These are phyloP conservation scores for Oreohelix idahoensis DNA, from an alignment of 1,140 invertebrate species.

Conservation along the genomic window DNA sequence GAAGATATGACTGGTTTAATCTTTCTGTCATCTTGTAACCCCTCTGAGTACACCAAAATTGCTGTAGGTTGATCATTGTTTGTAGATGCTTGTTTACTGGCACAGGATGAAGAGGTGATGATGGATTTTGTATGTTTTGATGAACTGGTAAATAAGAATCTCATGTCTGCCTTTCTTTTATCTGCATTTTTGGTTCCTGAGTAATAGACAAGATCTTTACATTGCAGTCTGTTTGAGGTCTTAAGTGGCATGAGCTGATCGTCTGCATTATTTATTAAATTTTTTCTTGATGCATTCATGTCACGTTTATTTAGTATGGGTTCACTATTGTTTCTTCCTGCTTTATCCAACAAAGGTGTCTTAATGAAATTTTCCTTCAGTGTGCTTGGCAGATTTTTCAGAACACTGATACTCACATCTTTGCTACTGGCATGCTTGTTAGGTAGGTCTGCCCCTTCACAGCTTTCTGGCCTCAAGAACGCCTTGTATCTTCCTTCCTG, in stretches of 20 bases:
- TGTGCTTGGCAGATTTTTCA: not conserved
- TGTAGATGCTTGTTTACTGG: not conserved
- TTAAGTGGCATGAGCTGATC: not conserved
- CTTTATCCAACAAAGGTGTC: not conserved
- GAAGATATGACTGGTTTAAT: not conserved
- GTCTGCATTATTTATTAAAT: not conserved
- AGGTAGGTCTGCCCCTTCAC: not conserved
- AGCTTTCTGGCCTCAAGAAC: not conserved
- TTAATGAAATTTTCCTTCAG: not conserved
- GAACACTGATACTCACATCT: not conserved
- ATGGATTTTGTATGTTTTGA: not conserved
- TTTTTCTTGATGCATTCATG: not conserved
- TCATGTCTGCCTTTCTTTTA: constrained; percentile 25
- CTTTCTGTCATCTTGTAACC: not conserved
- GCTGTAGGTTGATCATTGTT: not conserved
- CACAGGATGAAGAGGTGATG: not conserved
- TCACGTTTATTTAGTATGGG: not conserved
- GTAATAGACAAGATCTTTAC: not conserved
- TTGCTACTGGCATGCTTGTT: not conserved
- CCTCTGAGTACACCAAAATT: not conserved
- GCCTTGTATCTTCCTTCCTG: not conserved
- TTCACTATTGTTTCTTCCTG: not conserved
- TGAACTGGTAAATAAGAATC: not conserved
- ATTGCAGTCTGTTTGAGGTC: not conserved
- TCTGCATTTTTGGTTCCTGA: not conserved